Conservation (phyloP, 35 echinoderm and acorn worm genomes). For the Diadema setosum region DNA sequence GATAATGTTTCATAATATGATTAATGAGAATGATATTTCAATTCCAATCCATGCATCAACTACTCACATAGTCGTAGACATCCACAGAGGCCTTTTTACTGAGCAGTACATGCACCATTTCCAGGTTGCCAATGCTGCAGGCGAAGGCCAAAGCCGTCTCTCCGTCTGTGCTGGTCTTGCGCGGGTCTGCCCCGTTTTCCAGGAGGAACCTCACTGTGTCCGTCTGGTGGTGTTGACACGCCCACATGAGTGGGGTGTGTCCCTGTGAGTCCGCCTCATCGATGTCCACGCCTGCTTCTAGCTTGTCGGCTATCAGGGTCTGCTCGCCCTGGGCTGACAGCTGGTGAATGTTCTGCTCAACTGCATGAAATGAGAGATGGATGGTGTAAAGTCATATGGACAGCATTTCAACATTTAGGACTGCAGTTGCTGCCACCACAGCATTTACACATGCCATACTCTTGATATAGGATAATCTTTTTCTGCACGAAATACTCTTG, state of each 20-base stretch:
- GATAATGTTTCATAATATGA: too few relatives aligned
- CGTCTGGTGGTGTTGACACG: conserved; percentile 66
- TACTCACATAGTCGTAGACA: conserved; percentile 75
- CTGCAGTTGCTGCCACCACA: too few relatives aligned
- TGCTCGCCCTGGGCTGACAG: conserved; percentile 89
- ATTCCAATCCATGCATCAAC: not conserved
- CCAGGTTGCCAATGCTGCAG: conserved; percentile 50
- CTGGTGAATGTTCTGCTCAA: conserved; percentile 78
- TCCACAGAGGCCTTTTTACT: conserved; percentile 55
- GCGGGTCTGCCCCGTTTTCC: conserved; percentile 44
- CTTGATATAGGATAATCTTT: too few relatives aligned
- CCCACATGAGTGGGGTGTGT: conserved; percentile 76
- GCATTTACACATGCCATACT: too few relatives aligned
- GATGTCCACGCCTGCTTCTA: conserved; percentile 46
- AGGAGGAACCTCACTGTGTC: conserved; percentile 54
- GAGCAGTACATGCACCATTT: conserved; percentile 66
- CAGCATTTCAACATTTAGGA: not conserved
- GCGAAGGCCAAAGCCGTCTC: conserved; percentile 77
- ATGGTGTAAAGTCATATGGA: not conserved
- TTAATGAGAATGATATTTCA: too few relatives aligned
- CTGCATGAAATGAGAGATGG: not conserved
- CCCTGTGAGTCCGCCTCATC: conserved; percentile 55
- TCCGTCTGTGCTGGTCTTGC: conserved; percentile 39
- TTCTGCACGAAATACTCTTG: too few relatives aligned
- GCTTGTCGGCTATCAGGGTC: conserved; percentile 52